Evolutionary conservation across 64 coral and sea anemone genomes (phyloP).

Genomic region (Dendronephthya gigantea): DNA sequence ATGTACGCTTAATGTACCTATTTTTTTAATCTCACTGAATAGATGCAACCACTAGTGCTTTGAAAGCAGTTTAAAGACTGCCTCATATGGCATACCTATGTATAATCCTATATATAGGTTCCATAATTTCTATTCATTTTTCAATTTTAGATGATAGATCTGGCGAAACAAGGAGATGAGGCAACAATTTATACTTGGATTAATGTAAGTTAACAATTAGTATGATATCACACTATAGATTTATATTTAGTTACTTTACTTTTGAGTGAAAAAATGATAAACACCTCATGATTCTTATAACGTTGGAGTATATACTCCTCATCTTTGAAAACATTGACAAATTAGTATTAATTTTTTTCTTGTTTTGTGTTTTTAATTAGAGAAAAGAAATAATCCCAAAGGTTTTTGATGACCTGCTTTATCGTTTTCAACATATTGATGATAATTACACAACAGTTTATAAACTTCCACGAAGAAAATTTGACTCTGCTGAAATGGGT

Average conservation of each 20-base stretch:
- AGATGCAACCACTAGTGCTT: too few relatives aligned
- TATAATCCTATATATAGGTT: too few relatives aligned
- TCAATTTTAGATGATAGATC: slow-evolving; percentile 75
- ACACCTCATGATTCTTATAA: too few relatives aligned
- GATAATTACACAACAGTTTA: slow-evolving; percentile 77
- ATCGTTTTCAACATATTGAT: slow-evolving; percentile 47
- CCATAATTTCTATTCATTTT: not conserved
- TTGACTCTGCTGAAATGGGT: slow-evolving; percentile 85
- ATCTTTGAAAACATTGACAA: not conserved
- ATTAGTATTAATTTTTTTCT: too few relatives aligned
- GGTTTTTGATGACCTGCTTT: slow-evolving; percentile 77
- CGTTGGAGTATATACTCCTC: too few relatives aligned
- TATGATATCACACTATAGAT: not conserved
- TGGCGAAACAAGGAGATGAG: slow-evolving; percentile 94
- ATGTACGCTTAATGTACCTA: not conserved
- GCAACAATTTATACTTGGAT: slow-evolving; percentile 91
- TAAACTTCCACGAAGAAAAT: slow-evolving; percentile 79
- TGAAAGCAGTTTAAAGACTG: too few relatives aligned
- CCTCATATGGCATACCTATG: too few relatives aligned
- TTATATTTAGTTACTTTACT: too few relatives aligned
- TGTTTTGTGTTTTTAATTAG: not conserved
- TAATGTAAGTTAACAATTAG: slow-evolving; percentile 50
- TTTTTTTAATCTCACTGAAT: too few relatives aligned
- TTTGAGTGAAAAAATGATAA: too few relatives aligned
- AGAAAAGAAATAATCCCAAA: slow-evolving; percentile 91